Evolutionary conservation across 2,888 invertebrate species (phyloP), one percentile per base, ranked within the genome.

Genomic region (Mystacides longicornis): DNA sequence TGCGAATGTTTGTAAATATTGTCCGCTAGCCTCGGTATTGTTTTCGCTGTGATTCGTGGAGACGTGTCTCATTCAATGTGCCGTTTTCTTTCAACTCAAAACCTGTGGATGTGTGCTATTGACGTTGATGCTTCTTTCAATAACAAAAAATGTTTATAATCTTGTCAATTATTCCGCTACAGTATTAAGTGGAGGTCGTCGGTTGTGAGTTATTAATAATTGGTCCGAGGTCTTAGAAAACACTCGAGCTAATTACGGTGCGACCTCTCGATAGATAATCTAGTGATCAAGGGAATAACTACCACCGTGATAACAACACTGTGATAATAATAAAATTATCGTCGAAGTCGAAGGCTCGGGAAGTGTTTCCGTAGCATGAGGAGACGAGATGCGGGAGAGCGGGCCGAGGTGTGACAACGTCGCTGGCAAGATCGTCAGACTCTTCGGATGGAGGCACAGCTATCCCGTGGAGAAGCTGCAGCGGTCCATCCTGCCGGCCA

Each of bases 371-470:
- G 43, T 57, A 49, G 46, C 51, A 50, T 46, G 19, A 23, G 49
- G 53, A 52, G 27, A 23, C 43, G 53, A 52, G 27, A 82, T 82
- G 82, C 81, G 81, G 67, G 82, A 82, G 63, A 73, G 79, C 49
- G 75, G 81, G 63, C 82, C 84, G 59, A 81, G 85, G 63, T 88
- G 88, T 70, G 87, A 87, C 66, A 54, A 60, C 49, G 81, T 88
- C 65, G 86, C 87, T 5, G 87, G 87, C 67, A 88, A 88, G 73
- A 68, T 89, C 61, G 85, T 84, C 64, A 82, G 87, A 61, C 74
- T 88, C 60, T 88, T 89, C 67, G 86, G 87, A 54, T 87, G 88
- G 87, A 75, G 87, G 63, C 88, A 88, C 69, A 88, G 86, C 7
- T 88, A 88, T 67, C 85, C 87, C 59, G 87, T 89, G 61, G 86